Conservation (phyloP, 2,888 invertebrate genomes). For the Macrophya alboannulata region DNA sequence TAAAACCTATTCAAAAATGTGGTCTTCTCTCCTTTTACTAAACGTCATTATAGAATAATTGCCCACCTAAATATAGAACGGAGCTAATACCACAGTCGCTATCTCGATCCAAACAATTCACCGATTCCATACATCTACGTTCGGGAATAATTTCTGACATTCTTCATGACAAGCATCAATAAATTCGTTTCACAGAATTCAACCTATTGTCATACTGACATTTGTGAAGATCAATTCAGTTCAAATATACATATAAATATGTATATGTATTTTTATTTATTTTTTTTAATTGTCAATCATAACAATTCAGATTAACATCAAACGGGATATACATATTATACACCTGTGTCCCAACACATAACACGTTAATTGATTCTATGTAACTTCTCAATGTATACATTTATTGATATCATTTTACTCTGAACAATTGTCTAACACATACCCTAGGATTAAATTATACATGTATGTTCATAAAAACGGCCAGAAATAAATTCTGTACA, state of each 20-base stretch:
- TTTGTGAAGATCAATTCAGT: neutral
- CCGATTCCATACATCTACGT: slow-evolving; percentile 12
- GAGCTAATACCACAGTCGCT: neutral
- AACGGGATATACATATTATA: neutral
- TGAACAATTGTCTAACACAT: neutral
- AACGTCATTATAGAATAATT: slow-evolving; percentile 53
- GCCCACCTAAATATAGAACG: slow-evolving; percentile 48
- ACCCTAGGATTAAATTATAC: neutral
- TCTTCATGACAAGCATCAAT: neutral
- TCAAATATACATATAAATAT: neutral
- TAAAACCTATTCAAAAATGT: slow-evolving; percentile 42
- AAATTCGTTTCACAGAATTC: neutral
- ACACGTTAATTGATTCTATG: neutral
- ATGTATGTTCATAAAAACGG: neutral
- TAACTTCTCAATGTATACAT: neutral
- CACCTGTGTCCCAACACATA: neutral
- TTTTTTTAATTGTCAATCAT: neutral
- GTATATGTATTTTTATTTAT: neutral
- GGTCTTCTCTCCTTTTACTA: neutral
- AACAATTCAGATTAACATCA: neutral
- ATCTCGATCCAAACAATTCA: slow-evolving; percentile 3
- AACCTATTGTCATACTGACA: slow-evolving; percentile 1
- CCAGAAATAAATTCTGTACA: neutral
- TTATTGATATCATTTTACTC: neutral
- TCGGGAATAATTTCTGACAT: neutral